phyloP scores from a whole-genome alignment of 1,140 invertebrate species.

The Drosophila funebris region DNA sequence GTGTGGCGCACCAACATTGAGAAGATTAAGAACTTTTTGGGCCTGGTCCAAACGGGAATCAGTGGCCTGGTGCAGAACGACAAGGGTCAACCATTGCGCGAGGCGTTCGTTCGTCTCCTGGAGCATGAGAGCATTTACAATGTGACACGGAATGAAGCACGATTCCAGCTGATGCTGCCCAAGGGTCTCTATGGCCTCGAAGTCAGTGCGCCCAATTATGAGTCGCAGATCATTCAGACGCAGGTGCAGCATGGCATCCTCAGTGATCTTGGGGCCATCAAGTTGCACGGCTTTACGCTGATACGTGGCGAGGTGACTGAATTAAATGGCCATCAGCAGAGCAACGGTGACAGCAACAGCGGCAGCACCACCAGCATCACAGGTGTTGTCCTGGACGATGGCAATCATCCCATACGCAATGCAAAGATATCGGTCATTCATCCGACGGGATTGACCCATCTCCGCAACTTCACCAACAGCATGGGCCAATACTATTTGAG shows the following conservation, averaged over 20 bases:
- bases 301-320: slow-evolving; percentile 67
- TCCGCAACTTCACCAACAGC: slow-evolving; percentile 83
- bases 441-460: slow-evolving; percentile 67
- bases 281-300: slow-evolving; percentile 49
- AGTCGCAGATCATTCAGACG: slow-evolving; percentile 83
- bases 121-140: slow-evolving; percentile 86
- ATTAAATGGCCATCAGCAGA: slow-evolving; percentile 15
- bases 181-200: slow-evolving; percentile 87
- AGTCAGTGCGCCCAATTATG: slow-evolving; percentile 86
- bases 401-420: slow-evolving; percentile 86
- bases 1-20: slow-evolving; percentile 91
- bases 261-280: slow-evolving; percentile 55
- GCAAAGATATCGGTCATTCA: slow-evolving; percentile 85
- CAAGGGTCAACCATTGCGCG: slow-evolving; percentile 86
- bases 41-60: slow-evolving; percentile 87
- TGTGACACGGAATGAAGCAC: slow-evolving; percentile 87
- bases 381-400: slow-evolving; percentile 86
- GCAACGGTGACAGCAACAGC: too few relatives aligned
- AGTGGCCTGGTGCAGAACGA: slow-evolving; percentile 89
- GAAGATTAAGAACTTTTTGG: slow-evolving; percentile 88
- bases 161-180: slow-evolving; percentile 88
- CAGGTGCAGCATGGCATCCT: slow-evolving; percentile 75
- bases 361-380: slow-evolving; percentile 66
- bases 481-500: slow-evolving; percentile 86
- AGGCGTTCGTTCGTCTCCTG: slow-evolving; percentile 88